phyloP scores from a whole-genome alignment of 2,797 vertebrate species.

The Micropoecilia bifurca region DNA sequence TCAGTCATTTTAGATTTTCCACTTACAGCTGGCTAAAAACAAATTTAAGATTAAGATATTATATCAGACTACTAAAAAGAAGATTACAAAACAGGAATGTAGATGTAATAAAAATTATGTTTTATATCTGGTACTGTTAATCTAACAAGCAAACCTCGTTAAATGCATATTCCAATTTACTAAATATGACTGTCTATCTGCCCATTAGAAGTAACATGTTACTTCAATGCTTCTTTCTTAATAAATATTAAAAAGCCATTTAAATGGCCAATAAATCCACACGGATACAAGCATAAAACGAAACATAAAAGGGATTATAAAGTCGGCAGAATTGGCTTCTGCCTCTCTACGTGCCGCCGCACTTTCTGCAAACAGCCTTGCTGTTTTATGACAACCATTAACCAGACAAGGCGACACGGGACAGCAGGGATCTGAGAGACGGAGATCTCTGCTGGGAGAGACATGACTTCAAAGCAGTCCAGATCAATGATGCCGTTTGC shows the following conservation, averaged over 20 bases:
- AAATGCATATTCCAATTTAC: neutral
- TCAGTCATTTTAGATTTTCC: neutral
- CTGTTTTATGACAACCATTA: conserved; percentile 66
- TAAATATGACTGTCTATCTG: conserved; percentile 6
- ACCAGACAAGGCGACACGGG: conserved; percentile 48
- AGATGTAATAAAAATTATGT: neutral
- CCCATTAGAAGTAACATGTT: conserved; percentile 20
- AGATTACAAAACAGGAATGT: neutral
- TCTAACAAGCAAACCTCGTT: neutral
- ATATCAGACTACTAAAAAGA: neutral
- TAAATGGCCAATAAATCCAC: conserved; percentile 19
- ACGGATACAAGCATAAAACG: conserved; percentile 27
- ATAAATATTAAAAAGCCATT: conserved; percentile 20
- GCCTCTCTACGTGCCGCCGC: conserved; percentile 8
- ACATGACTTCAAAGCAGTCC: conserved; percentile 78
- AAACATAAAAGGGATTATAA: conserved; percentile 26
- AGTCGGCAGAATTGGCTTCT: conserved; percentile 18
- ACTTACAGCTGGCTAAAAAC: neutral
- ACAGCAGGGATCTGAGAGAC: conserved; percentile 57
- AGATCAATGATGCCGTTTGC: conserved; percentile 80
- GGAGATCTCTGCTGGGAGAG: conserved; percentile 71
- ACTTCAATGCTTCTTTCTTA: conserved; percentile 19
- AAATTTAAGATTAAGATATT: neutral
- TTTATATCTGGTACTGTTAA: neutral
- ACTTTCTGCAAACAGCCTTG: conserved; percentile 48